A percentile compares a stretch with the other conserved stretches of the same genome.
Conservation (phyloP, 2,797 vertebrate genomes). For the Potorous gilbertii region DNA sequence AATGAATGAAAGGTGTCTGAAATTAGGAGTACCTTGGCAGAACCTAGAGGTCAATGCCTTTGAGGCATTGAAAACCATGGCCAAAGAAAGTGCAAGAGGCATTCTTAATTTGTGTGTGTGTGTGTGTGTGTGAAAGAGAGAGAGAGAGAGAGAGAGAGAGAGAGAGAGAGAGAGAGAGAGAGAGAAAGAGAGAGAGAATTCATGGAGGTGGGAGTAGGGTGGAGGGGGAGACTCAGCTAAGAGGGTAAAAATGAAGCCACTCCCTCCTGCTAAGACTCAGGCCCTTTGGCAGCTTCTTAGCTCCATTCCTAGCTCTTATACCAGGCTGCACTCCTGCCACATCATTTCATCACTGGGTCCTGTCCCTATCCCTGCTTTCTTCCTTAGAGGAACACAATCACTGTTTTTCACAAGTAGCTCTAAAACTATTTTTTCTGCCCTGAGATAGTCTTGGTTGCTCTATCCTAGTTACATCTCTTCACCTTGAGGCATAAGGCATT, state of each 20-base stretch:
- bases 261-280: not conserved
- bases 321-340: not conserved
- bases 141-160: too few relatives aligned
- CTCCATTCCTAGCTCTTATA: not conserved
- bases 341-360: not conserved
- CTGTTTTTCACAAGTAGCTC: not conserved
- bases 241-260: not conserved
- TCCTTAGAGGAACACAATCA: not conserved
- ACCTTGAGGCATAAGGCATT: slow-evolving; percentile 28
- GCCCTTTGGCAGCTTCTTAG: not conserved
- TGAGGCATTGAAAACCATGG: too few relatives aligned
- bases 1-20: slow-evolving; percentile 77
- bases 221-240: not conserved
- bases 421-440: not conserved
- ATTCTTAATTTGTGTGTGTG: not conserved
- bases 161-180: too few relatives aligned
- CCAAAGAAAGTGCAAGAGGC: not conserved
- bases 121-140: not conserved
- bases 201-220: not conserved
- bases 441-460: not conserved
- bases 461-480: not conserved
- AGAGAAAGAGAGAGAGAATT: not conserved
- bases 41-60: too few relatives aligned
- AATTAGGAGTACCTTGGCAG: slow-evolving; percentile 68
- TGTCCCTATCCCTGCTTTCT: not conserved